Evolutionary conservation across 2,113 vertebrate genomes (phyloP).

Genomic region (Anguilla rostrata): DNA sequence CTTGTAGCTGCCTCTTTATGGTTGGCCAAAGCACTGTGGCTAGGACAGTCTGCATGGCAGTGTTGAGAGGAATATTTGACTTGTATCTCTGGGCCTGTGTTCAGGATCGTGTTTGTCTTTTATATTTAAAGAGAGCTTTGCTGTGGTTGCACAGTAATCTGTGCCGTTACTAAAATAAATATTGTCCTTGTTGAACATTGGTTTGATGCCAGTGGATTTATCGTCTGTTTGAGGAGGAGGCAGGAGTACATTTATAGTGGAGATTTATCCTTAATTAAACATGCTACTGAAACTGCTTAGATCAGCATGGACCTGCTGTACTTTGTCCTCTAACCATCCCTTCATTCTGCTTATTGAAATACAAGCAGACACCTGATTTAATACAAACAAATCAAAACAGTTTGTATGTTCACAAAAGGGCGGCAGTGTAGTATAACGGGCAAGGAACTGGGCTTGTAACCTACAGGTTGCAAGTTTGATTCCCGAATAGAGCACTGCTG

Average conservation of each 20-base stretch:
- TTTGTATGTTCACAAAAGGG: too few relatives aligned
- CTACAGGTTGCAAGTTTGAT: too few relatives aligned
- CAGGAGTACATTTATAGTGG: background rate
- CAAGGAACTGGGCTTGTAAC: too few relatives aligned
- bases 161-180: background rate
- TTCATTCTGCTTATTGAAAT: too few relatives aligned
- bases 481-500: too few relatives aligned
- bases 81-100: background rate
- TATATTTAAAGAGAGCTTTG: background rate
- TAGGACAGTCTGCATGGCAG: background rate
- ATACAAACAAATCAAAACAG: too few relatives aligned
- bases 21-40: background rate
- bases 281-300: too few relatives aligned
- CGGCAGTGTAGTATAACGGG: too few relatives aligned
- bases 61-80: background rate
- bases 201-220: constrained; percentile 4
- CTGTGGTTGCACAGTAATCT: background rate
- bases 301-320: too few relatives aligned
- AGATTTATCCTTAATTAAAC: background rate
- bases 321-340: too few relatives aligned
- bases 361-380: too few relatives aligned
- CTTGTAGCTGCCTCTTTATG: background rate
- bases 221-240: background rate
- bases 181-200: background rate
- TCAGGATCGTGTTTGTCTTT: background rate